Base-by-base conservation (phyloP, 2,113 vertebrate species). In the Pholis gunnellus region DNA sequence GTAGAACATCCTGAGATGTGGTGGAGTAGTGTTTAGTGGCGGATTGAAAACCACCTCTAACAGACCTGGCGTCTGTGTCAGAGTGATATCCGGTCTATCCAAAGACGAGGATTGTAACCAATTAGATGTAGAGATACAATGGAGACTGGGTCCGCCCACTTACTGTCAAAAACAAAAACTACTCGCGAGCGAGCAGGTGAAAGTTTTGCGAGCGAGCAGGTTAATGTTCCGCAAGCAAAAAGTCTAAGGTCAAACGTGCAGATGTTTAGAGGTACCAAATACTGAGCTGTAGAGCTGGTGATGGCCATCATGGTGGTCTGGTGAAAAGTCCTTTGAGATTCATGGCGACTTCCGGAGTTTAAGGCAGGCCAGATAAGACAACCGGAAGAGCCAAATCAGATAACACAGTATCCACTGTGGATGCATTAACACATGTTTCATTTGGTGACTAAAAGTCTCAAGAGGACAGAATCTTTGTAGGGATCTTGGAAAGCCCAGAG, bases 301-400 rank as follows among this genome's bases (percentile, higher is more conserved):
- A 72, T 4, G 65, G 46, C 77, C 72, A 54, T 71, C 77, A 60
- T 34, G 74, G 76, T 84, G 89, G 88, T 82, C 84, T 64, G 40
- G 48, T 54, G 50, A 85, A 74, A 85, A 69, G 38, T n/a, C 36
- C 44, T 66, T 20, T 87, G 17, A 72, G 84, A 84, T 34, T 20
- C 27, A 44, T 38, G 77, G 76, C 77, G 80, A 83, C 82, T 85
- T 92, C 86, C 71, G 60, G 61, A 80, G 52, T 83, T 86, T 82
- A 60, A 29, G 18, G 40, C 31, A 54, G 20, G 36, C 36, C 63
- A 72, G 84, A 92, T 91, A 90, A 88, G 83, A 86, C 63, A 78
- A 80, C 63, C 64, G 82, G 79, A 89, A 84, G 36, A 65, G 46
- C 25, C 61, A 34, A 61, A 85, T 89, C 87, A 86, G 87, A 90